A percentile compares a stretch with the other conserved stretches of the same genome.
These are phyloP conservation scores for Clarias laeviceps DNA, from an alignment of 2,797 vertebrate species.

Conservation along the genomic window DNA sequence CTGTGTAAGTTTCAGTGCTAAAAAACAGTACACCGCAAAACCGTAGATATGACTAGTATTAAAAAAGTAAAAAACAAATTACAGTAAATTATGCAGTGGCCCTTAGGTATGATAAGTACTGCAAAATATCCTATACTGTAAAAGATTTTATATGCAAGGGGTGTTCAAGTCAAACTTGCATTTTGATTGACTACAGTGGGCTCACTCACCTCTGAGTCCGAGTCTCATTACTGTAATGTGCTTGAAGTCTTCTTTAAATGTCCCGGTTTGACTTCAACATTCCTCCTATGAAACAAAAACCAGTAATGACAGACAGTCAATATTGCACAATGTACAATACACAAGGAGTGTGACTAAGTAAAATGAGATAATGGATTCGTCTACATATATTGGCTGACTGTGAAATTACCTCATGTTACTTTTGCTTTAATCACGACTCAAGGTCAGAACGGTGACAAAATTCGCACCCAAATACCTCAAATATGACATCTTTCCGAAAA, in stretches of 20 bases:
- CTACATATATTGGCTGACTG: conserved; percentile 26
- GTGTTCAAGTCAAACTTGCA: no score
- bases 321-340: background rate
- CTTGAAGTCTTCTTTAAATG: no score
- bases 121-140: background rate
- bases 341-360: conserved; percentile 29
- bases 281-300: background rate
- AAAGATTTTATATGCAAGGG: background rate
- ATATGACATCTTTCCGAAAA: conserved; percentile 50
- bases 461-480: conserved; percentile 40
- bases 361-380: conserved; percentile 32
- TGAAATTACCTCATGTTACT: conserved; percentile 40
- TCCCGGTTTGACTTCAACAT: no score
- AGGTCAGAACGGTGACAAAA: conserved; percentile 27
- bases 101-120: background rate
- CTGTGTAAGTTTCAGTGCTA: background rate
- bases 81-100: background rate
- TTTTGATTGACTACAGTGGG: no score
- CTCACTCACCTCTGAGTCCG: no score
- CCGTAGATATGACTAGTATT: background rate
- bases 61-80: background rate
- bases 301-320: background rate
- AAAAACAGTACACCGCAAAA: background rate
- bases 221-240: no score
- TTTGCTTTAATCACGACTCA: background rate